Base-by-base conservation (phyloP, 2,888 invertebrate species). In the Leucophenga maculata region DNA sequence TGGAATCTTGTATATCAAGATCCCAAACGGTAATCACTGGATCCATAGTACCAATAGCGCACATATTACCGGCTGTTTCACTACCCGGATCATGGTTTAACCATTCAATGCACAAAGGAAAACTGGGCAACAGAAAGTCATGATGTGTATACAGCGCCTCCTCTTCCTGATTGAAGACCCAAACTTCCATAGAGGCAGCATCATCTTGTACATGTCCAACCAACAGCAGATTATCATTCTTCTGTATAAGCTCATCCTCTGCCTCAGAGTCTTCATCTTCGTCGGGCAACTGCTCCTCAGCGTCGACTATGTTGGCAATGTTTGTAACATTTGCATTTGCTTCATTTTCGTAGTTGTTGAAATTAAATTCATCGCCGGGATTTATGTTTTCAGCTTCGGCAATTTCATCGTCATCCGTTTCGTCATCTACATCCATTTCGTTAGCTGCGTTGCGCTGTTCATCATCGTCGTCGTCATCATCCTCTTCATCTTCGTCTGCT, bases 1-100 rank as follows among this genome's bases (percentile, higher is more conserved):
- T 89, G 70, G 94, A 93, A 86, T 98, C 96, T 75, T 98, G 93
- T 70, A 99, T 91, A 89, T 99, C 98, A 55, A 99, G 89, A 89
- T 99, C 98, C 98, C 98, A 99, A n/a, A 99, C 92, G 79, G 97
- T 95, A 69, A 99, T 97, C 54, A 95, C 91, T 0, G 97, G 94
- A 74, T 94, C 93, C 97, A 99, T 97, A 46, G 94, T 94, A 13
- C 97, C 98, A 69, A 98, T 92, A 0, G 98, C 98, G 79, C 97
- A 94, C 78, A 97, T 92, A 88, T 97, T 98, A 18, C 94, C 94
- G 71, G 92, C 90, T 48, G 93, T 91, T 74, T 94, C 93, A 1
- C 88, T 91, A 88, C 88, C 89, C 0, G 96, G 94, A 87, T 97
- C 96, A 86, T 94, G 96, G 87, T 94, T 94, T 69, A 99, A 90